Conservation (phyloP, 1,140 invertebrate genomes). For the Laupala kohalensis region DNA sequence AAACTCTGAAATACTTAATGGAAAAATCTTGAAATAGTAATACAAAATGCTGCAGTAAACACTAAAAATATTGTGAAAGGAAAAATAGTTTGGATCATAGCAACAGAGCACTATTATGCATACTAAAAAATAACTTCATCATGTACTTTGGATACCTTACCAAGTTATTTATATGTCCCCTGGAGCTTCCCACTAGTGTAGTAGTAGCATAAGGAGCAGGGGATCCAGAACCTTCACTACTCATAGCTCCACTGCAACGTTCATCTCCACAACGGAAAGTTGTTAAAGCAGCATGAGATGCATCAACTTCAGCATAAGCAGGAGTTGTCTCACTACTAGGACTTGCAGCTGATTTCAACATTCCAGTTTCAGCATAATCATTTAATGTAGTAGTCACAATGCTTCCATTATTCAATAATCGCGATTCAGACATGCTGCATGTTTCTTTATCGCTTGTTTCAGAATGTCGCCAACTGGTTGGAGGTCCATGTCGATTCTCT, state of each 20-base stretch:
- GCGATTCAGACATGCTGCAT: conserved; percentile 1
- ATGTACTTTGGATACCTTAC: too few species aligned
- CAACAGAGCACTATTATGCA: too few species aligned
- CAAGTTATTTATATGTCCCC: conserved; percentile 3
- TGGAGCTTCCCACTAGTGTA: conserved; percentile 8
- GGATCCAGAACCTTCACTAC: conserved; percentile 9
- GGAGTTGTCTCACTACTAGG: background rate
- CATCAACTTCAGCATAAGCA: conserved; percentile 12
- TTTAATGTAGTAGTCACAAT: conserved; percentile 6
- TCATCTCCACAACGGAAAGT: conserved; percentile 6
- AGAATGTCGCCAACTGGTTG: conserved; percentile 9
- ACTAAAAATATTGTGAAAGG: too few species aligned
- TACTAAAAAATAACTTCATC: too few species aligned
- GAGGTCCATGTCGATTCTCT: conserved; percentile 8
- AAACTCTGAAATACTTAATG: too few species aligned
- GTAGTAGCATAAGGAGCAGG: conserved; percentile 16
- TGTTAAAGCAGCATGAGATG: conserved; percentile 1
- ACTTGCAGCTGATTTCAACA: background rate
- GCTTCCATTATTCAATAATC: conserved; percentile 6
- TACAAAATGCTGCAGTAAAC: too few species aligned
- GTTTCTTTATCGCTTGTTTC: conserved; percentile 4
- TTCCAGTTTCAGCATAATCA: conserved; percentile 12
- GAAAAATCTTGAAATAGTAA: too few species aligned
- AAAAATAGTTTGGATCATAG: too few species aligned
- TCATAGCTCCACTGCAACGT: background rate